These are phyloP conservation scores for Saimiri boliviensis DNA, from an alignment of 2,113 vertebrate species.

Conservation along the genomic window DNA sequence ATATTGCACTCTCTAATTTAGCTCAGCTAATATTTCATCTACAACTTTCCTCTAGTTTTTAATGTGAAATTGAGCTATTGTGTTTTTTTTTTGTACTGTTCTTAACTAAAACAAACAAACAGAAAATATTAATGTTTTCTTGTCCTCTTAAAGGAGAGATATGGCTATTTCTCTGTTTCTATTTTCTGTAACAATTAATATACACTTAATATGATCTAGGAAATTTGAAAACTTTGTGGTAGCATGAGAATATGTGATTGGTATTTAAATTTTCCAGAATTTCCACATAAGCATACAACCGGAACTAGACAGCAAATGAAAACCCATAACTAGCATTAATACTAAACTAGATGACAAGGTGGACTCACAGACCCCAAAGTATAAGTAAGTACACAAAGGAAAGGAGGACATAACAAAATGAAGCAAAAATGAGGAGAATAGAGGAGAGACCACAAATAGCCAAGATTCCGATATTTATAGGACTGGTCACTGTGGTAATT, in stretches of 20 bases:
- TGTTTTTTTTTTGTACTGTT: neutral
- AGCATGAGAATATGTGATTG: neutral
- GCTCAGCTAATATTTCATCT: neutral
- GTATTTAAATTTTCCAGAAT: neutral
- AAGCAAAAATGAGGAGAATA: neutral
- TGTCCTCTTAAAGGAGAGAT: neutral
- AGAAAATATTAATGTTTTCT: neutral
- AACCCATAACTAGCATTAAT: neutral
- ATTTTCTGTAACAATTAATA: neutral
- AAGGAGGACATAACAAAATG: neutral
- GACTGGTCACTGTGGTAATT: neutral
- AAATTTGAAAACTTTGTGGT: neutral
- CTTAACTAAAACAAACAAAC: neutral
- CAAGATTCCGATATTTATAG: neutral
- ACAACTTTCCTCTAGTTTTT: neutral
- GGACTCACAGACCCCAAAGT: neutral
- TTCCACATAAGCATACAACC: neutral
- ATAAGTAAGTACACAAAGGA: neutral
- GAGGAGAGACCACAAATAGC: fast-evolving
- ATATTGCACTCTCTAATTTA: neutral
- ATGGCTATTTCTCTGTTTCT: neutral
- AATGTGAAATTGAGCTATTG: neutral
- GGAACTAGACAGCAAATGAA: neutral
- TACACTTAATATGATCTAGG: neutral
- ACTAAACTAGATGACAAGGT: neutral